phyloP scores from a whole-genome alignment of 2,797 vertebrate species.

The Staurois parvus region DNA sequence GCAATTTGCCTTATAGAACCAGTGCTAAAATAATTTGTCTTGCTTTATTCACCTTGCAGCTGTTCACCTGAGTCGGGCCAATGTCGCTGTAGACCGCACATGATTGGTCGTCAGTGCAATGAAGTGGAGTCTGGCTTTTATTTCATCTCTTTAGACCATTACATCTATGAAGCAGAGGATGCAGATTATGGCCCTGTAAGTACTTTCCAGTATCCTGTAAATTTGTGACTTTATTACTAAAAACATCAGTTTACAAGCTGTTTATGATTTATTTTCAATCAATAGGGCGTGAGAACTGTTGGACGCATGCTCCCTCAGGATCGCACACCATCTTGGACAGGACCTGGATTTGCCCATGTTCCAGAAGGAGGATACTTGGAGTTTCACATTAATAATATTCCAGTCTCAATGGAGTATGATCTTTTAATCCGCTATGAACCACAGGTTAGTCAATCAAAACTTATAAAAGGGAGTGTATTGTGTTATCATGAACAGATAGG shows the following conservation, averaged over 20 bases:
- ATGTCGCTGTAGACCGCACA: constrained; percentile 88
- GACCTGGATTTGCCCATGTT: constrained; percentile 89
- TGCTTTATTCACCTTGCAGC: constrained; percentile 71
- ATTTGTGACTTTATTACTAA: not conserved
- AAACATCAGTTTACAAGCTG: too few relatives aligned
- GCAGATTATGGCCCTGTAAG: constrained; percentile 91
- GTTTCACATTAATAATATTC: constrained; percentile 91
- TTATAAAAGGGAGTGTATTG: not conserved
- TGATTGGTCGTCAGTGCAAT: constrained; percentile 91
- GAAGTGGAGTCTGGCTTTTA: constrained; percentile 95
- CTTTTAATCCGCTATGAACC: constrained; percentile 95
- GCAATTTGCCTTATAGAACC: not conserved
- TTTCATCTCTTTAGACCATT: constrained; percentile 93
- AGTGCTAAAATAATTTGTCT: not conserved
- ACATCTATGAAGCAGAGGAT: constrained; percentile 94
- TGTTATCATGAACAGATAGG: too few relatives aligned
- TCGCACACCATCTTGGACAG: constrained; percentile 93
- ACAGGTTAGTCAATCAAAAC: constrained; percentile 79
- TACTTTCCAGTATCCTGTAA: constrained; percentile 53
- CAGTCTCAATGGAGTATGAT: constrained; percentile 95
- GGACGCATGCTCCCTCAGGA: constrained; percentile 86
- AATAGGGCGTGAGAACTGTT: constrained; percentile 84
- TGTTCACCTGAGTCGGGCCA: constrained; percentile 90
- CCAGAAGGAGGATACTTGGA: constrained; percentile 92
- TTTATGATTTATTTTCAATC: not conserved